A percentile compares a stretch with the other conserved stretches of the same genome.
phyloP scores from a whole-genome alignment of 1,140 invertebrate genomes.

The Nephila pilipes region DNA sequence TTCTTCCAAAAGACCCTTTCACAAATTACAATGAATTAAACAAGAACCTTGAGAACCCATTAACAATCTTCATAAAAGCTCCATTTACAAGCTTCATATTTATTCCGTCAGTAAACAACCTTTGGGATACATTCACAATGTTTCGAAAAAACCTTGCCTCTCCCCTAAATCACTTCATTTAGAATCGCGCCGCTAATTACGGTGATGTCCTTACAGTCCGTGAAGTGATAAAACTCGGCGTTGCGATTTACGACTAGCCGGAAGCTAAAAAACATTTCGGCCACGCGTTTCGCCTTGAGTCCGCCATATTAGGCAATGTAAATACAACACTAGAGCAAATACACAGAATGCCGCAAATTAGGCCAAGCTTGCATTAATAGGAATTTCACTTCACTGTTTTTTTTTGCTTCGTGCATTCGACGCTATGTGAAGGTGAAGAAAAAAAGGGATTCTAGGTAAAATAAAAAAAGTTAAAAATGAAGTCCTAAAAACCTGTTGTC shows the following conservation, averaged over 20 bases:
- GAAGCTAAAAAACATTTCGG: background rate
- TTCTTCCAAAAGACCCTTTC: no score
- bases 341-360: background rate
- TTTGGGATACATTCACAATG: background rate
- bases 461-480: background rate
- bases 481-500: slow-evolving; percentile 24
- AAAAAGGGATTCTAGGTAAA: background rate
- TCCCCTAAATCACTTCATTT: background rate
- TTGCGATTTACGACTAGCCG: background rate
- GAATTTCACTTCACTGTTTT: background rate
- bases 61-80: no score
- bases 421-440: background rate
- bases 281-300: slow-evolving; percentile 22
- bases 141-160: background rate
- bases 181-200: background rate
- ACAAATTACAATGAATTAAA: no score
- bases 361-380: slow-evolving; percentile 35
- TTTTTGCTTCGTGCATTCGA: background rate
- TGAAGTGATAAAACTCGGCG: background rate
- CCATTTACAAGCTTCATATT: background rate
- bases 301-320: slow-evolving; percentile 34
- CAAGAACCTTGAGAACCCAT: no score
- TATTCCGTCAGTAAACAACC: background rate
- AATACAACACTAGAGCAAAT: background rate
- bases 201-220: background rate